A percentile compares a stretch with the other conserved stretches of the same genome.
Evolutionary conservation across 2,797 vertebrate genomes (phyloP).

Genomic region (Gadopsis bispinosus): DNA sequence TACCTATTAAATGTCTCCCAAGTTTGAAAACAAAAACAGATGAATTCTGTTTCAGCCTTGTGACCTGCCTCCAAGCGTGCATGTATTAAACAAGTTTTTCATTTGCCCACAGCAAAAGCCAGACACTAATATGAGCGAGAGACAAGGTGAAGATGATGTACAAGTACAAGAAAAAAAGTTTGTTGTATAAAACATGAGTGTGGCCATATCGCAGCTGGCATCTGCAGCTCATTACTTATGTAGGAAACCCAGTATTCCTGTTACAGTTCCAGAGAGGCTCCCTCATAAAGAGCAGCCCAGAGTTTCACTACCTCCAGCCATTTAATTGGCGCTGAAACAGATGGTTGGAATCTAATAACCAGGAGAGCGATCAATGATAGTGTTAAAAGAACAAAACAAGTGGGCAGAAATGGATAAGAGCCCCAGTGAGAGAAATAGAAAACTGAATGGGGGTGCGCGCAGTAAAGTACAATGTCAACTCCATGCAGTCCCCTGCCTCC

Average conservation of each 20-base stretch:
- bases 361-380: conserved; percentile 27
- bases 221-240: conserved; percentile 79
- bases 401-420: conserved; percentile 41
- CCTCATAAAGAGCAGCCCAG: conserved; percentile 47
- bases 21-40: conserved; percentile 12
- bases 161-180: conserved; percentile 48
- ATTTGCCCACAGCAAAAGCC: conserved; percentile 20
- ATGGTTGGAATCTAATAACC: conserved; percentile 64
- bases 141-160: conserved; percentile 51
- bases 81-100: conserved; percentile 35
- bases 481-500: conserved; percentile 22
- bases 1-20: conserved; percentile 10
- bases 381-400: conserved; percentile 37
- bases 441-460: conserved; percentile 23
- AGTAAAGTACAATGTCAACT: conserved; percentile 44
- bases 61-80: background rate
- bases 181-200: conserved; percentile 77
- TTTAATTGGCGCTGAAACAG: conserved; percentile 70
- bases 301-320: conserved; percentile 53
- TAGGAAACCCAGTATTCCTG: conserved; percentile 69
- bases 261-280: conserved; percentile 62
- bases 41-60: background rate
- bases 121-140: conserved; percentile 12
- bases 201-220: conserved; percentile 73
- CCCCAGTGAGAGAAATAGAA: conserved; percentile 8